phyloP scores from a whole-genome alignment of 2,888 invertebrate species.

The Erebia ligea region DNA sequence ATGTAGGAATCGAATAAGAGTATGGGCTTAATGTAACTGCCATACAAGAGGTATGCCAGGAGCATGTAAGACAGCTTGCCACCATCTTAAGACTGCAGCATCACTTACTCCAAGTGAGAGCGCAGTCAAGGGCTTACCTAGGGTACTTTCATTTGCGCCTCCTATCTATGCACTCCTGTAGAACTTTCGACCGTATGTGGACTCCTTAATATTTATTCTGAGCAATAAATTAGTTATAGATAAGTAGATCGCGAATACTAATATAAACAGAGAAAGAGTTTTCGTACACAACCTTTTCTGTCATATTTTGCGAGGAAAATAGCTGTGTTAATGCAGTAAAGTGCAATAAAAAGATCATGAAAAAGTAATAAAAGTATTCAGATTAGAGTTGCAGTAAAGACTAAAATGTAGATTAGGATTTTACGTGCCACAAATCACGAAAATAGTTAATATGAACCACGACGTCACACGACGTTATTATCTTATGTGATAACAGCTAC shows the following conservation, averaged over 20 bases:
- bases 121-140: too few species aligned
- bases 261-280: not conserved
- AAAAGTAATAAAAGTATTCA: slow-evolving; percentile 8
- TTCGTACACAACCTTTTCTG: not conserved
- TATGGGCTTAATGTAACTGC: too few species aligned
- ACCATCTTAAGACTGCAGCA: too few species aligned
- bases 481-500: not conserved
- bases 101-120: too few species aligned
- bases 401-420: slow-evolving; percentile 8
- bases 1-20: too few species aligned
- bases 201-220: not conserved
- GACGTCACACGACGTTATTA: not conserved
- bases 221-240: not conserved
- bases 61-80: too few species aligned
- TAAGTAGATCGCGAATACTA: not conserved
- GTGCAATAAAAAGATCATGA: slow-evolving; percentile 15
- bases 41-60: too few species aligned
- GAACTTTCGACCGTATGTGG: not conserved
- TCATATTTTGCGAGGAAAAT: slow-evolving; percentile 1
- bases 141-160: too few species aligned
- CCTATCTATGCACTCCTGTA: too few species aligned
- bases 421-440: not conserved
- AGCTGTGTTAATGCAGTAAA: not conserved
- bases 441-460: not conserved
- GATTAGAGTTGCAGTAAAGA: slow-evolving; percentile 5